Evolutionary conservation across 2,888 invertebrate species (phyloP).

Genomic region (Globia sparganii): DNA sequence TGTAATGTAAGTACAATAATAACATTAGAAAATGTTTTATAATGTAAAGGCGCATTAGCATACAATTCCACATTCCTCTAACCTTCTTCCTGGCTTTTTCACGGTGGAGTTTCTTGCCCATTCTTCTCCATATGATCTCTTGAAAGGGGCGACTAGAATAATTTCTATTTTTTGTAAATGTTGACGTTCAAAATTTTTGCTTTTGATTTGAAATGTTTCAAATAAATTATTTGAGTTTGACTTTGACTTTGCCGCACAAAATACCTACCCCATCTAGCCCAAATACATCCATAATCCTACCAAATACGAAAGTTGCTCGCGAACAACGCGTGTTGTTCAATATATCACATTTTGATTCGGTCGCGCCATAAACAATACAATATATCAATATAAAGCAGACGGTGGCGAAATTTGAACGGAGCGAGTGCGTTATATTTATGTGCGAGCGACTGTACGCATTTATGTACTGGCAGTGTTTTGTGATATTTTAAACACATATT

Average conservation of each 20-base stretch:
- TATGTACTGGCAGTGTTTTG: constrained; percentile 56
- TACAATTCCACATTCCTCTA: background rate
- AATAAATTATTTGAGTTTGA: no score
- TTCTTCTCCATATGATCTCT: no score
- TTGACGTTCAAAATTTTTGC: no score
- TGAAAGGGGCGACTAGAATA: no score
- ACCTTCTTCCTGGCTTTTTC: no score
- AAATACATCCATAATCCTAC: constrained; percentile 82
- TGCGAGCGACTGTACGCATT: constrained; percentile 67
- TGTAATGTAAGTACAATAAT: background rate
- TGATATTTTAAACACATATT: constrained; percentile 54
- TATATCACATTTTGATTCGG: constrained; percentile 91
- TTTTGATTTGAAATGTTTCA: no score
- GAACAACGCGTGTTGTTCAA: constrained; percentile 86
- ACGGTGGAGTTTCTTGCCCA: no score
- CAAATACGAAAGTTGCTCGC: constrained; percentile 89
- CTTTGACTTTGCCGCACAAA: background rate
- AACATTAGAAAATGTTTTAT: background rate
- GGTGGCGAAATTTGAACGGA: constrained; percentile 90
- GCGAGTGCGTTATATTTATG: constrained; percentile 89
- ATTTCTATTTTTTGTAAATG: no score
- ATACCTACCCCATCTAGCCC: constrained; percentile 75
- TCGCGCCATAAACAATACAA: constrained; percentile 90
- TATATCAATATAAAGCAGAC: constrained; percentile 91
- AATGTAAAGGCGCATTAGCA: background rate